Conservation (phyloP, 2,797 vertebrate species). For the Fundulus diaphanus region DNA sequence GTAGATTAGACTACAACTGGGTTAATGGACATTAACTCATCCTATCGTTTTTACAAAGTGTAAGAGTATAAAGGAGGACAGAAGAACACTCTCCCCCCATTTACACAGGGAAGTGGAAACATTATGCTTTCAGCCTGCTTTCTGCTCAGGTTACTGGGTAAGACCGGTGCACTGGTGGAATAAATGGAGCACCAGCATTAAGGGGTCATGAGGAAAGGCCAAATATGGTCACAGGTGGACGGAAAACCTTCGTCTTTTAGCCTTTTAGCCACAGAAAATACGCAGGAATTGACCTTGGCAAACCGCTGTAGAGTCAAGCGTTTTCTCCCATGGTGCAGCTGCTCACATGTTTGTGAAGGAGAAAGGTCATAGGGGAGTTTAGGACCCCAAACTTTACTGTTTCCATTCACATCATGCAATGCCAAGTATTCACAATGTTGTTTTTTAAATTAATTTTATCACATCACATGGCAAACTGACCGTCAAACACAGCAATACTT, state of each 20-base stretch:
- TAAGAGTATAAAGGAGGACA: not conserved
- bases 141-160: not conserved
- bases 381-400: not conserved
- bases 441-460: not conserved
- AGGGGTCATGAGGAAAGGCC: not conserved
- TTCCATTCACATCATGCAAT: no score
- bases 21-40: not conserved
- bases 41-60: not conserved
- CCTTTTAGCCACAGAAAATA: no score
- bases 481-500: not conserved
- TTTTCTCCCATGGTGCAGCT: no score
- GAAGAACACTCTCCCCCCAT: not conserved
- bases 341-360: no score
- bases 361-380: not conserved
- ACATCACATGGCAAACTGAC: not conserved
- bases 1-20: not conserved
- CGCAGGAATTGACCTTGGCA: no score
- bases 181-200: not conserved
- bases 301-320: no score
- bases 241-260: not conserved
- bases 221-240: not conserved
- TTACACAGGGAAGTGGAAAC: not conserved
- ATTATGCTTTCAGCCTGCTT: not conserved
- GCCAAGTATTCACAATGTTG: not conserved
- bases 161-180: not conserved